Conservation (phyloP, 2,113 vertebrate genomes). For the Hippocampus abdominalis region DNA sequence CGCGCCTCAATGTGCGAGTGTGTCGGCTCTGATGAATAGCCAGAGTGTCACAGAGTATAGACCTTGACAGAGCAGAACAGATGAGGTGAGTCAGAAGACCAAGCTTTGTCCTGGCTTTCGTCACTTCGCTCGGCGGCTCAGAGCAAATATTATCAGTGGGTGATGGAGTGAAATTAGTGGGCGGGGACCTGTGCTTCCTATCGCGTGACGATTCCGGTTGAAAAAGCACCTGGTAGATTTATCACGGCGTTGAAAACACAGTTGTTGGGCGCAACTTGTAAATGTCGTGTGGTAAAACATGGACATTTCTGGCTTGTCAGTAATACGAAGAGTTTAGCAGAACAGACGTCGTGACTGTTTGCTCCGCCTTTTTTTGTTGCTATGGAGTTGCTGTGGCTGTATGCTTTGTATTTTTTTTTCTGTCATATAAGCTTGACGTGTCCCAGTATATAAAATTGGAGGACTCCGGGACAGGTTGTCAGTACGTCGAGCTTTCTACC, state of each 20-base stretch:
- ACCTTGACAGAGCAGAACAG: conserved; percentile 66
- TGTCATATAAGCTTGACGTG: too few relatives aligned
- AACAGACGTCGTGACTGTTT: conserved; percentile 29
- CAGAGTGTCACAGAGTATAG: conserved; percentile 54
- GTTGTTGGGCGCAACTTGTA: conserved; percentile 3
- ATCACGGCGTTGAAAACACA: conserved; percentile 40
- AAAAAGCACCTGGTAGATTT: conserved; percentile 33
- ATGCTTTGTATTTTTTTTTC: too few relatives aligned
- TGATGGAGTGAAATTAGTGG: conserved; percentile 49
- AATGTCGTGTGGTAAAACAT: conserved; percentile 17
- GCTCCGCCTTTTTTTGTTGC: too few relatives aligned
- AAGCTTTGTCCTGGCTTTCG: conserved; percentile 57
- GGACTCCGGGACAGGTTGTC: too few relatives aligned
- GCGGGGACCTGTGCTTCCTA: conserved; percentile 26
- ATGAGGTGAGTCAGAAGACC: conserved; percentile 66
- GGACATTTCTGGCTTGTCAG: conserved; percentile 42
- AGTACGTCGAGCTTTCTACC: too few relatives aligned
- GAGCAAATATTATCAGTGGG: conserved; percentile 58
- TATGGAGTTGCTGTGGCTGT: too few relatives aligned
- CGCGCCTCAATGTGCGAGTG: conserved; percentile 29
- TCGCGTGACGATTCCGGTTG: conserved; percentile 34
- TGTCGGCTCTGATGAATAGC: conserved; percentile 53
- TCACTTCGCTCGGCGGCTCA: conserved; percentile 46
- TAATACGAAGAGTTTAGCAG: conserved; percentile 58
- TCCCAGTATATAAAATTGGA: too few relatives aligned